Evolutionary conservation across 2,113 vertebrate genomes (phyloP), one percentile per base, ranked within the genome.

Genomic region (Syrrhaptes paradoxus): DNA sequence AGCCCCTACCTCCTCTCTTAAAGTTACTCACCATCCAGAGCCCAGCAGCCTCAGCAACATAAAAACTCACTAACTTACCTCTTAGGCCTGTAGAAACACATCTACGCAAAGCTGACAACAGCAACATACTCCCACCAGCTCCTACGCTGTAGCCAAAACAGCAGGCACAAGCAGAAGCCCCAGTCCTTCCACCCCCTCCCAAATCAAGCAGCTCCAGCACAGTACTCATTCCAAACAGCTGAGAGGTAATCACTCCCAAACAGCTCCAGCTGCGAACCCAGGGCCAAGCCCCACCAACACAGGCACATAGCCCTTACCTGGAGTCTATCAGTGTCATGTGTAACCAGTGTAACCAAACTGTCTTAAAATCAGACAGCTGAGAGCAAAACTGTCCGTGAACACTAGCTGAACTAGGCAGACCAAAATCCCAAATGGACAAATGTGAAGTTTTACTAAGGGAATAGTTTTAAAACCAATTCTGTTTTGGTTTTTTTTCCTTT

Each of bases 131-230:
- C 6, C 24, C n/a, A 14, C 1, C 29, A 67, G 7, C 32, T 74
- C 20, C 38, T 2, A 0, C 2, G 0, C 16, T 6, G 0, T 13
- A 73, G 2, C 1, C 5, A 16, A 62, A 0, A 0, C 1, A 4
- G 3, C 0, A 1, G 2, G 5, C 20, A 43, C 7, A 21, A 24
- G 2, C 0, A 43, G 66, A 49, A 72, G 3, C 28, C 51, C 26
- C 14, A 14, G 24, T 28, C 3, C 31, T 28, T 8, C 31, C 31
- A 11, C 2, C 11, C 29, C 10, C 13, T 43, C 43, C 61, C 48
- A 54, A 12, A 32, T 17, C 7, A 34, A 7, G 6, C 55, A 58
- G 45, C 63, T 36, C 18, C 45, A 65, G 18, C 38, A 34, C 51
- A n/a, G 52, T 58, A 34, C 43, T 73, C 67, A 80, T 13, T 54